phyloP scores from a whole-genome alignment of 2,113 vertebrate species.

The Sterrhoptilus dennistouni region DNA sequence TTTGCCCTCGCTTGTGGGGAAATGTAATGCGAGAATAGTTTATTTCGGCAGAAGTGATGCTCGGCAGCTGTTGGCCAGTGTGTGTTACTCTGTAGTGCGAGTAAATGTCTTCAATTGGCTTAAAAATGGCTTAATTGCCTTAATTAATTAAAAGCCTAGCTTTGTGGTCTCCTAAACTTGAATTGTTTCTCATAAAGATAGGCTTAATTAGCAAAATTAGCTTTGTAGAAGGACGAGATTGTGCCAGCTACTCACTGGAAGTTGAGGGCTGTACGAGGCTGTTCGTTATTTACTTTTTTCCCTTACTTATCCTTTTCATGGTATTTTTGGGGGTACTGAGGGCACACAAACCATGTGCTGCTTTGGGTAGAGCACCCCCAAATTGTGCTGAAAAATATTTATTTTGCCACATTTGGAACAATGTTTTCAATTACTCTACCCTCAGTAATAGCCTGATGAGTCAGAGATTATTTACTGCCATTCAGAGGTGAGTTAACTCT shows the following conservation, averaged over 20 bases:
- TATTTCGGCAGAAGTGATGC: not conserved
- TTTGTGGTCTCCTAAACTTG: not conserved
- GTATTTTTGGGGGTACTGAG: fast-evolving
- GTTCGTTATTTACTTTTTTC: not conserved
- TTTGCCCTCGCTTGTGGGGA: not conserved
- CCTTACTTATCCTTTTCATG: not conserved
- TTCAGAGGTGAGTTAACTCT: not conserved
- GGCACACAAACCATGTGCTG: fast-evolving
- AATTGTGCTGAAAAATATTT: not conserved
- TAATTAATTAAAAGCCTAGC: not conserved
- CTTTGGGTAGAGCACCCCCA: not conserved
- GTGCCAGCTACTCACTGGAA: not conserved
- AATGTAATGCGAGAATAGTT: not conserved
- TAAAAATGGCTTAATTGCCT: not conserved
- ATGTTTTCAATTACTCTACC: not conserved
- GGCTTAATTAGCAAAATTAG: not conserved
- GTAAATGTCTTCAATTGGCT: not conserved
- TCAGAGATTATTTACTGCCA: not conserved
- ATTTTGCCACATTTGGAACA: not conserved
- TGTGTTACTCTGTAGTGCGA: not conserved
- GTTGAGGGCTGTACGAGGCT: not conserved
- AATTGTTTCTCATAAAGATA: not conserved
- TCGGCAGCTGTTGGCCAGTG: not conserved
- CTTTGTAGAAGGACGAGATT: not conserved
- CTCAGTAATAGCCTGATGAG: not conserved